Evolutionary conservation across 2,888 invertebrate species (phyloP).

Genomic region (Acanthococcus lagerstroemiae): DNA sequence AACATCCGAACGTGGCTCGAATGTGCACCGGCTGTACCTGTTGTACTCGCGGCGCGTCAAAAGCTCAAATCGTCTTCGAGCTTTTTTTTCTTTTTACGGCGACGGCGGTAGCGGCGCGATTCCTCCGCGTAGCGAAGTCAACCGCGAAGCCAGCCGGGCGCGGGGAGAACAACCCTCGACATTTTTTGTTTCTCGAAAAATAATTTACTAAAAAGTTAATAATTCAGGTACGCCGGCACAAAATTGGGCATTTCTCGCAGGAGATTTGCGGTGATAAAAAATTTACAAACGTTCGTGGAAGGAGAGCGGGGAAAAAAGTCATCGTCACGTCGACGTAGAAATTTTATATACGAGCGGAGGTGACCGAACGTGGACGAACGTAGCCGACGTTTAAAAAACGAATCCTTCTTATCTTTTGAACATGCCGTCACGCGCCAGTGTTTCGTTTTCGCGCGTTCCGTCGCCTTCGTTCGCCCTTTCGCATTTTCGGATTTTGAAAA

Average conservation of each 20-base stretch:
- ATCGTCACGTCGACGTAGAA: slow-evolving; percentile 1
- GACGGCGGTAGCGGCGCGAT: too few species aligned
- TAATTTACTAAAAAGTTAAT: background rate
- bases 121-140: too few species aligned
- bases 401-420: slow-evolving; percentile 14
- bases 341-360: background rate
- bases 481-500: slow-evolving; percentile 7
- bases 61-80: too few species aligned
- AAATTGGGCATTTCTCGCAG: background rate
- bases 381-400: slow-evolving; percentile 1
- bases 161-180: too few species aligned
- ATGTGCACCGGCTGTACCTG: too few species aligned
- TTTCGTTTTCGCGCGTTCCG: slow-evolving; percentile 11
- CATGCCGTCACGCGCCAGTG: slow-evolving; percentile 17
- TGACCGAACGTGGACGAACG: background rate
- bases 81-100: too few species aligned
- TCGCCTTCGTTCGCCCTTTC: background rate
- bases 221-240: background rate
- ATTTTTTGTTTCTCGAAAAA: background rate
- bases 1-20: too few species aligned
- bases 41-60: too few species aligned
- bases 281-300: background rate
- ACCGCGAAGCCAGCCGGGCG: too few species aligned
- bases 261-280: slow-evolving; percentile 2
- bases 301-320: background rate